phyloP scores from a whole-genome alignment of 2,113 vertebrate genomes.

The Gymnorhina tibicen region DNA sequence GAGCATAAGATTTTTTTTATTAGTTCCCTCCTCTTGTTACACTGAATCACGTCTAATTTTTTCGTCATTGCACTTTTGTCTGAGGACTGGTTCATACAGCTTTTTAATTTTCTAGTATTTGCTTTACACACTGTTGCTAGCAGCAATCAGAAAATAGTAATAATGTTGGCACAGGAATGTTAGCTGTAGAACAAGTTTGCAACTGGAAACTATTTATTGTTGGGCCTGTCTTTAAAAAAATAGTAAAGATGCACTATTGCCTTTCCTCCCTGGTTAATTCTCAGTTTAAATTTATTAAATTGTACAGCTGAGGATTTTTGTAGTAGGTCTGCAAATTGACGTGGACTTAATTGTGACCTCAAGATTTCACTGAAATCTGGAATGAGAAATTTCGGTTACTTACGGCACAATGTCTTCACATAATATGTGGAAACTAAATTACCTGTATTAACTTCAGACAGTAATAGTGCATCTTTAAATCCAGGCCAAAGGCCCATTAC shows the following conservation, averaged over 20 bases:
- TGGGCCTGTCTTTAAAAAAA: neutral
- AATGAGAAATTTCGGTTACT: slow-evolving; percentile 3
- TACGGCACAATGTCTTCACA: neutral
- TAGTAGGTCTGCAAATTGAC: neutral
- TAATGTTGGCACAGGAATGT: slow-evolving; percentile 47
- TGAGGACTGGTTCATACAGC: slow-evolving; percentile 55
- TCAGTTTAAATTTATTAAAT: neutral
- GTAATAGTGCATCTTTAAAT: slow-evolving; percentile 58
- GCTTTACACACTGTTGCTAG: slow-evolving; percentile 53
- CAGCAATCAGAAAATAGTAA: slow-evolving; percentile 35
- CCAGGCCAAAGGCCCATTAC: slow-evolving; percentile 42
- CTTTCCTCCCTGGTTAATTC: slow-evolving; percentile 12
- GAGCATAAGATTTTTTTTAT: slow-evolving; percentile 15
- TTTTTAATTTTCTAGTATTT: slow-evolving; percentile 60
- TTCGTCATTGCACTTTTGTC: slow-evolving; percentile 43
- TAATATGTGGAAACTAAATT: neutral
- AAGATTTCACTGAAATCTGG: neutral
- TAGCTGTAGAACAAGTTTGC: slow-evolving; percentile 60
- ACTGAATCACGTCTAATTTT: slow-evolving; percentile 72
- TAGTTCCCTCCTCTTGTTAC: slow-evolving; percentile 66
- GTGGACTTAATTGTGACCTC: neutral
- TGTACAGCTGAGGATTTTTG: neutral
- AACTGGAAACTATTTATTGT: slow-evolving; percentile 55
- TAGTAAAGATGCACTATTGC: slow-evolving; percentile 53
- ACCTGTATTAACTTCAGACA: neutral